phyloP scores from a whole-genome alignment of 92 coral and sea anemone genomes.

The Desmophyllum pertusum region DNA sequence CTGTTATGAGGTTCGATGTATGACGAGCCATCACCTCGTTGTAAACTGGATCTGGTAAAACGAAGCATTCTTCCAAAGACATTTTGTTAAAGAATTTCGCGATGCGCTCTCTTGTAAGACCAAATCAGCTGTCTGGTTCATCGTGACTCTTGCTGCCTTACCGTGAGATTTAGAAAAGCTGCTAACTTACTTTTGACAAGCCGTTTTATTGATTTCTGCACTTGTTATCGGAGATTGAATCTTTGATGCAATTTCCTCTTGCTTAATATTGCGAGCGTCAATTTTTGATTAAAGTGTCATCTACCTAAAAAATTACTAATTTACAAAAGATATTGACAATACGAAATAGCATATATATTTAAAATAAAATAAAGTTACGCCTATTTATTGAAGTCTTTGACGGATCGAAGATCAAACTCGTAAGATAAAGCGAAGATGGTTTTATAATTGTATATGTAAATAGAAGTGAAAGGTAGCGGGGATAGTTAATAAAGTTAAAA shows the following conservation, averaged over 20 bases:
- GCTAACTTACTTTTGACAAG: background rate
- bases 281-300: background rate
- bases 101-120: background rate
- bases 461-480: background rate
- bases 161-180: background rate
- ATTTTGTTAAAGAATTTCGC: background rate
- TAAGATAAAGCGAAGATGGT: too few relatives aligned
- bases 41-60: slow-evolving; percentile 66
- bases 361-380: too few relatives aligned
- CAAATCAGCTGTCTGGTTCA: background rate
- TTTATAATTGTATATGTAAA: too few relatives aligned
- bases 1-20: slow-evolving; percentile 63
- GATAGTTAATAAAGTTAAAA: too few relatives aligned
- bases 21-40: slow-evolving; percentile 56
- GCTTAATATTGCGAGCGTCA: slow-evolving; percentile 3
- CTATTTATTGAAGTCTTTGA: too few relatives aligned
- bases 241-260: slow-evolving; percentile 14
- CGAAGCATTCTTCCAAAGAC: slow-evolving; percentile 44
- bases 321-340: background rate
- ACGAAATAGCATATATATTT: background rate
- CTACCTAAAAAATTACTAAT: background rate
- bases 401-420: too few relatives aligned
- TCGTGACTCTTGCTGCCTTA: background rate
- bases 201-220: background rate
- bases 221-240: background rate